Evolutionary conservation across 2,888 invertebrate species (phyloP), one percentile per base, ranked within the genome.

Genomic region (Drosophila parthenogenetica): DNA sequence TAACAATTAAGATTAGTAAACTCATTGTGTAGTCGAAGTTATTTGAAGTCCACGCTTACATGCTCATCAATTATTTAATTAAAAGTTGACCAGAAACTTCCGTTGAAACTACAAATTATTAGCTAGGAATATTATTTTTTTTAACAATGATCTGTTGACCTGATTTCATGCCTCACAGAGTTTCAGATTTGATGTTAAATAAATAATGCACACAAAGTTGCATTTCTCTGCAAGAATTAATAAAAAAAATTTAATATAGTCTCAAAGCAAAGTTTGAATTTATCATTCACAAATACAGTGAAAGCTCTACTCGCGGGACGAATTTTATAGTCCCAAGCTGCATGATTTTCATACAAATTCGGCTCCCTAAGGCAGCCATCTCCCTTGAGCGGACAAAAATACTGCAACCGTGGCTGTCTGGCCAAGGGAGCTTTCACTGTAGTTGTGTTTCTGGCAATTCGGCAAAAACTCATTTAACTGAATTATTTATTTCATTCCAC

Each of bases 401-500:
- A n/a, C n/a, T n/a, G n/a, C n/a, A n/a, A n/a, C n/a, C n/a, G n/a
- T n/a, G n/a, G n/a, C n/a, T n/a, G n/a, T n/a, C n/a, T n/a, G n/a
- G n/a, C n/a, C n/a, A n/a, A n/a, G n/a, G n/a, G n/a, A n/a, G n/a
- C n/a, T n/a, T n/a, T n/a, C n/a, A n/a, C n/a, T n/a, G 14, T 11
- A 13, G 35, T 35, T 49, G 16, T 19, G 45, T 17, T 37, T 32
- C 8, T 14, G 48, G 48, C 39, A 39, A 29, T 17, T 11, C n/a
- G n/a, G 11, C 16, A 45, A 35, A 64, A 64, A 77, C 25, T 29
- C 29, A 60, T 57, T 58, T 63, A 17, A n/a, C 50, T 63, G 19
- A 59, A 25, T 37, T 16, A 35, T 58, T 29, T 35, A 35, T 19
- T 43, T 55, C 5, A 35, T 32, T 43, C 32, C 10, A 19, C 32